Base-by-base conservation (phyloP, 2,797 vertebrate genomes). In the Zalophus californianus region DNA sequence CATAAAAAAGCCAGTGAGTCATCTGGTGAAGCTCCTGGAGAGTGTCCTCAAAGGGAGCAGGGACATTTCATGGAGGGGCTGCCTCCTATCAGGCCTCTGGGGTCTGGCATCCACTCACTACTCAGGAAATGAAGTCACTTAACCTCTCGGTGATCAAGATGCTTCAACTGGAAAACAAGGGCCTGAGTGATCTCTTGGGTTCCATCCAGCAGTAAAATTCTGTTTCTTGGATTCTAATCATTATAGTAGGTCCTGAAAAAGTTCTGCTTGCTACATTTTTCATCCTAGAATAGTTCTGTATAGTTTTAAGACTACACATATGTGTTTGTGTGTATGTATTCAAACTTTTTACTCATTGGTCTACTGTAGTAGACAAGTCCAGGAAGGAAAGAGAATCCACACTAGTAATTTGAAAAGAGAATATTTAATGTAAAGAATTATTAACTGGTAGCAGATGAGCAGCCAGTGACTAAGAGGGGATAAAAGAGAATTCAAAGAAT, bases 1-100 rank as follows among this genome's bases (percentile, higher is more conserved):
- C 86, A 73, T 94, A 90, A 97, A 96, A 84, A 93, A 62, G 83
- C 60, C 83, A 80, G 35, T 82, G 93, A 95, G 44, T 95, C 86
- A 87, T 78, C 58, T 35, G 21, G 9, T 41, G 48, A 23, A 29
- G 20, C 38, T 73, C 27, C 7, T 35, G 54, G n/a, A 72, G 58
- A 54, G 29, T 10, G 10, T 86, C 83, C 41, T 70, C 56, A 23
- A 38, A 0, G 1, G 8, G 44, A 48, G 7, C 2, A 3, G 11
- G 70, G 29, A 10, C 21, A 1, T 52, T 89, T 72, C 29, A 29
- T 2, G 23, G 50, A 29, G 35, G 50, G 21, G 25, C 60, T 70
- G 38, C 29, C 50, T 64, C 32, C 13, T 1, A 2, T 48, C 15
- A 7, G 38, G 32, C 1, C 86, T 56, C 21, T 41, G 25, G 83